Evolutionary conservation across 2,113 vertebrate genomes (phyloP).

Genomic region (Serilophus lunatus): DNA sequence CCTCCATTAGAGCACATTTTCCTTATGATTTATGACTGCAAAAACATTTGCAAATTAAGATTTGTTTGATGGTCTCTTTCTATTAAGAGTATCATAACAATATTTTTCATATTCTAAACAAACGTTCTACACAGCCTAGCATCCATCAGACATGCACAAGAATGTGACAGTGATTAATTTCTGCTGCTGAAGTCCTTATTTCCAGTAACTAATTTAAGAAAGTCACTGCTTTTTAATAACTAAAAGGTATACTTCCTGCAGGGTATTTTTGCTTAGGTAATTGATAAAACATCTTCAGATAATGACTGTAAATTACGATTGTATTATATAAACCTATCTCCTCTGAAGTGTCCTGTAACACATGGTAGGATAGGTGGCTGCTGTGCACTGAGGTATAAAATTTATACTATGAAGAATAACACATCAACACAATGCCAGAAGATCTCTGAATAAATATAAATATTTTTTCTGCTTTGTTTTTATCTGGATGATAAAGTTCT

Average conservation of each 20-base stretch:
- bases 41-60: slow-evolving; percentile 76
- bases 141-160: slow-evolving; percentile 24
- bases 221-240: slow-evolving; percentile 72
- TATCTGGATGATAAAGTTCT: background rate
- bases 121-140: slow-evolving; percentile 57
- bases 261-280: slow-evolving; percentile 68
- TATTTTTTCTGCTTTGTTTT: background rate
- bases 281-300: slow-evolving; percentile 72
- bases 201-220: slow-evolving; percentile 74
- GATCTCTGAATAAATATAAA: background rate
- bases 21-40: slow-evolving; percentile 75
- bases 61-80: slow-evolving; percentile 80
- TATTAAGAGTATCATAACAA: slow-evolving; percentile 71
- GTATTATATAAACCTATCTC: slow-evolving; percentile 57
- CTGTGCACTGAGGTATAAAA: slow-evolving; percentile 24
- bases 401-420: slow-evolving; percentile 10
- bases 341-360: slow-evolving; percentile 13
- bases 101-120: slow-evolving; percentile 72
- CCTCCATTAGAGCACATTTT: slow-evolving; percentile 44
- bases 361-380: background rate
- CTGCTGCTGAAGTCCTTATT: slow-evolving; percentile 67
- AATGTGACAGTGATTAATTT: slow-evolving; percentile 76
- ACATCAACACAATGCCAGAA: slow-evolving; percentile 1
- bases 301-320: slow-evolving; percentile 68
- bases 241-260: slow-evolving; percentile 63